These are phyloP conservation scores for Manduca sexta DNA, from an alignment of 1,140 invertebrate species.

Conservation along the genomic window DNA sequence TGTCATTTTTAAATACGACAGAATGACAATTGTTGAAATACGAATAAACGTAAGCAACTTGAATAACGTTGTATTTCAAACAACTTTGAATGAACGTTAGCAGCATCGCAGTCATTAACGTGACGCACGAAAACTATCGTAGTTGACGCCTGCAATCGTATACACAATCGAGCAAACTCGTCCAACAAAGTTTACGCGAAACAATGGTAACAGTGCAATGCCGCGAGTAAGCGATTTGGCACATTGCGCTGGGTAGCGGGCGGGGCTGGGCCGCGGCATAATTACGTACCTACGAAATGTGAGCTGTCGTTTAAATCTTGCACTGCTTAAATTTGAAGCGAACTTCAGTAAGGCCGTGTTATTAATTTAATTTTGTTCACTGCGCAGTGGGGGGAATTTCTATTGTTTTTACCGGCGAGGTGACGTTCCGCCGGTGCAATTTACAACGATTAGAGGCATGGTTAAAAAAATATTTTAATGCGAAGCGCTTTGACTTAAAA, in stretches of 20 bases:
- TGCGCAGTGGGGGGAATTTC: too few species aligned
- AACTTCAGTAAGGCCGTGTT: constrained; percentile 45
- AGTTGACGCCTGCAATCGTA: not conserved
- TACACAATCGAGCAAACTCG: not conserved
- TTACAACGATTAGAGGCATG: too few species aligned
- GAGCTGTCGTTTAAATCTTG: constrained; percentile 66
- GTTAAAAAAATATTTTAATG: too few species aligned
- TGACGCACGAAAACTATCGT: not conserved
- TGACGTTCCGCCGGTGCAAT: too few species aligned
- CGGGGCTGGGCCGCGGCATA: constrained; percentile 28
- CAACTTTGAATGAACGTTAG: too few species aligned
- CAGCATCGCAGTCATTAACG: too few species aligned
- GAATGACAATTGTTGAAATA: too few species aligned
- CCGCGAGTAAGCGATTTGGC: constrained; percentile 66
- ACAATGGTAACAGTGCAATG: constrained; percentile 30
- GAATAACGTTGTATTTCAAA: too few species aligned
- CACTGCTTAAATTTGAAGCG: constrained; percentile 63
- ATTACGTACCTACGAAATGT: constrained; percentile 68
- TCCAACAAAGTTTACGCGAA: not conserved
- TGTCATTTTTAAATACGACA: too few species aligned
- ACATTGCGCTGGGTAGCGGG: constrained; percentile 46
- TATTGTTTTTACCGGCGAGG: too few species aligned
- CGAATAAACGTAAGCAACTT: too few species aligned
- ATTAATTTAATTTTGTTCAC: constrained; percentile 54
- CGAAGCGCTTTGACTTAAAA: too few species aligned